Evolutionary conservation across 1,140 invertebrate genomes (phyloP), one percentile per base, ranked within the genome.

Genomic region (Diploscapter pachys): DNA sequence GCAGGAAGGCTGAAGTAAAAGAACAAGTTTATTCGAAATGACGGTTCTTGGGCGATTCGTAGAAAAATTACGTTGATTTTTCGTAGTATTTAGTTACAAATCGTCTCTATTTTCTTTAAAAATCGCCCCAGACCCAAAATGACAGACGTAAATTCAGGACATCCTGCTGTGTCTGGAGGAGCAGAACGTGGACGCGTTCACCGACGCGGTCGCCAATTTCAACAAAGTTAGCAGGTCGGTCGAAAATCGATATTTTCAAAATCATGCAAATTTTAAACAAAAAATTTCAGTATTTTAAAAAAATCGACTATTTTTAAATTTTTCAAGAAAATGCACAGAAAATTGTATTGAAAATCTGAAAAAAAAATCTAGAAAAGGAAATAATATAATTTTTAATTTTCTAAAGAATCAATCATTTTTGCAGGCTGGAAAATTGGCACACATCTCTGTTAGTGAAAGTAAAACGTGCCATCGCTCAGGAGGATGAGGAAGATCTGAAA

Each of bases 351-450:
- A 31, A 31, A 31, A 31, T 31, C 31, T 31, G 31, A 31, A 31
- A 31, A n/a, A n/a, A n/a, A 31, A 31, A 0, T 31, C 31, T 31
- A 31, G 31, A 31, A 31, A 31, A 31, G 1, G 31, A n/a, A n/a
- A 31, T 31, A 0, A 31, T 31, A 0, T 31, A 31, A 31, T 31
- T 31, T 31, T 31, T 31, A 0, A 31, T 31, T 31, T 31, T 31
- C 31, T 31, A 31, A 31, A 31, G 1, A 1, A 31, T 31, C 31
- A 31, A 31, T 31, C n/a, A n/a, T 31, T 96, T 98, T 86, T 96
- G 94, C 11, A 91, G 95, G 80, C 89, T 99, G 75, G 96, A 99
- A 89, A 93, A 94, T 83, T 99, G 96, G 96, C 95, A 95, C 86
- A 99, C 95, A 31, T 93, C 92, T 78, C 92, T 99, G 86, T 89